Evolutionary conservation across 2,113 vertebrate genomes (phyloP), one percentile per base, ranked within the genome.

Genomic region (Podarcis raffonei): DNA sequence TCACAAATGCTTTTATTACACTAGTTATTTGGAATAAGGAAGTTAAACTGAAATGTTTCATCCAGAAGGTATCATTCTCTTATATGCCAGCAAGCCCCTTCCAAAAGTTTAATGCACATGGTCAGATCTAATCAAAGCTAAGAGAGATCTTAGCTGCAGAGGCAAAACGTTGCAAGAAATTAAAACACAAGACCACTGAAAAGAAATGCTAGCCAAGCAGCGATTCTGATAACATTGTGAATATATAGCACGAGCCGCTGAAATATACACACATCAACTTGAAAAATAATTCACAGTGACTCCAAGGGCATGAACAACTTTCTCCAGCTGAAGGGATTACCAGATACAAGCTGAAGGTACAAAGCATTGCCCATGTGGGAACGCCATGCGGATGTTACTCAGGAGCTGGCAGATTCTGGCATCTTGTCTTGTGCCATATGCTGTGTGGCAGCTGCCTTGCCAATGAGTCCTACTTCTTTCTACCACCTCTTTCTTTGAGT

Each of bases 401-500:
- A 2, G 82, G 84, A 42, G 81, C 30, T 1, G 22, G 32, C n/a
- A 90, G 90, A n/a, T 1, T 59, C 8, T 0, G 69, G 82, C 2
- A 37, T 37, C 1, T 48, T 35, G 68, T 89, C 59, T 94, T 53
- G 15, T 12, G 0, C 3, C 0, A 1, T 74, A 1, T 74, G 18
- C 84, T 0, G 12, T 0, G 0, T 68, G 48, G 86, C 1, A 0
- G 13, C 42, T 48, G 78, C 0, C 25, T 69, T 30, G 74, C 71
- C 89, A 83, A 62, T 42, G 0, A 32, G 65, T 87, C 83, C 95
- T 97, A 99, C 92, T 99, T 99, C 97, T 99, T 99, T 86, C 99
- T 97, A 90, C 99, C 99, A 66, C 99, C 99, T 98, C 99, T 99
- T 94, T 99, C 99, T 89, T 99, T 99, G 94, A 99, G 97, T 0